Conservation (phyloP, 1,140 invertebrate genomes). For the Zaprionus capensis region DNA sequence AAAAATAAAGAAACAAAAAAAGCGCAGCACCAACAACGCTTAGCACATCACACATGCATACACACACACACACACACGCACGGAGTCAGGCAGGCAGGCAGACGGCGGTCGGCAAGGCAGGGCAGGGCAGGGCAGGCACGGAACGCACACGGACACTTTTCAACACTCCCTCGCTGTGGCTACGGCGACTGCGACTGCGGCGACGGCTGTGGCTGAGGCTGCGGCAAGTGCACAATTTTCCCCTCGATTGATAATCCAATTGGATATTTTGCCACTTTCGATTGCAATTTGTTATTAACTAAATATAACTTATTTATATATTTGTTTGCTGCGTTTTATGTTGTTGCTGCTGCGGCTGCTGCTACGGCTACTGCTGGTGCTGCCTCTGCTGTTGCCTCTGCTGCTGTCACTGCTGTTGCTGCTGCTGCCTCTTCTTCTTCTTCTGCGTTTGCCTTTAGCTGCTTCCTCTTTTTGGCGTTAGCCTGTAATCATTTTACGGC, state of each 20-base stretch:
- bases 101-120: neutral
- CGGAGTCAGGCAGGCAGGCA: neutral
- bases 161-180: conserved; percentile 16
- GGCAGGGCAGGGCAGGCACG: neutral
- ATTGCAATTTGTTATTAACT: conserved; percentile 8
- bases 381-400: conserved; percentile 25
- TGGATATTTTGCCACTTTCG: conserved; percentile 18
- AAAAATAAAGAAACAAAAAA: conserved; percentile 25
- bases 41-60: conserved; percentile 14
- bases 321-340: conserved; percentile 1
- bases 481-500: conserved; percentile 76
- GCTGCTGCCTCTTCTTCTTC: conserved; percentile 38
- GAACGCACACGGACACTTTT: conserved; percentile 26
- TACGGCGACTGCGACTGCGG: neutral
- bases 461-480: conserved; percentile 65
- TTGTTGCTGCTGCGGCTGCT: conserved; percentile 24
- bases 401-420: conserved; percentile 37
- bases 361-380: conserved; percentile 18
- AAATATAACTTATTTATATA: conserved; percentile 14
- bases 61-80: conserved; percentile 5
- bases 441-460: conserved; percentile 46
- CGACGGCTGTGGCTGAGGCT: neutral
- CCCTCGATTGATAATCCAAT: conserved; percentile 18
- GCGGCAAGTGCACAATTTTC: conserved; percentile 39
- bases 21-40: conserved; percentile 34